A percentile compares a stretch with the other conserved stretches of the same genome.
These are phyloP conservation scores for Autographa gamma DNA, from an alignment of 2,888 invertebrate genomes.

Conservation along the genomic window DNA sequence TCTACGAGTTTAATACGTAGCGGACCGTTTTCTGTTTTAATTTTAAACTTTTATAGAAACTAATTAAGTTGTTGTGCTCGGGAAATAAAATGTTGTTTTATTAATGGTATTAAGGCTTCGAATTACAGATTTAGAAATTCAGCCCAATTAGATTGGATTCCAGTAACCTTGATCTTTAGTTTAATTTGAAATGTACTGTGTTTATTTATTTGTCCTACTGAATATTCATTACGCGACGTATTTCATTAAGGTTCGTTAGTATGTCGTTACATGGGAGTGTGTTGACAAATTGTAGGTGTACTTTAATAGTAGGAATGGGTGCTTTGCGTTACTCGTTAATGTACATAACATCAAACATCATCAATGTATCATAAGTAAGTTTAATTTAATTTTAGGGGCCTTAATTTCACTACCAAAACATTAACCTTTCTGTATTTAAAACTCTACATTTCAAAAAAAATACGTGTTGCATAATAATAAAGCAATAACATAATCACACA, in stretches of 20 bases:
- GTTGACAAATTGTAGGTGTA: neutral
- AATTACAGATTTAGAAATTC: conserved; percentile 28
- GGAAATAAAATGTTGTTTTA: conserved; percentile 50
- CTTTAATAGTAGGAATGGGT: neutral
- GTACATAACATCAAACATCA: conserved; percentile 1
- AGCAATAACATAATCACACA: neutral
- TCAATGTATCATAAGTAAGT: no score
- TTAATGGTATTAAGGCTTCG: conserved; percentile 40
- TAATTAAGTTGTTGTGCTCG: conserved; percentile 63
- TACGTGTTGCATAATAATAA: neutral
- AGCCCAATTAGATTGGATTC: conserved; percentile 15
- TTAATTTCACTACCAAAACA: no score
- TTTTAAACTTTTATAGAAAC: conserved; percentile 63
- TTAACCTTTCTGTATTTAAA: no score
- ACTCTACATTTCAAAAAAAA: no score
- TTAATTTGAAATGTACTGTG: conserved; percentile 1
- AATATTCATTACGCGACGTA: neutral
- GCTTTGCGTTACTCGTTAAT: neutral
- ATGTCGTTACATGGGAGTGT: neutral
- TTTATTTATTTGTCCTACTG: neutral
- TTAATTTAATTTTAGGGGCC: no score
- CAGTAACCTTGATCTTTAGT: neutral
- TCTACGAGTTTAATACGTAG: conserved; percentile 62
- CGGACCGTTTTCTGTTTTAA: conserved; percentile 63
- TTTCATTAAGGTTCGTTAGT: conserved; percentile 4